Conservation (phyloP, 2,888 invertebrate species). For the Synergus umbraculus region DNA sequence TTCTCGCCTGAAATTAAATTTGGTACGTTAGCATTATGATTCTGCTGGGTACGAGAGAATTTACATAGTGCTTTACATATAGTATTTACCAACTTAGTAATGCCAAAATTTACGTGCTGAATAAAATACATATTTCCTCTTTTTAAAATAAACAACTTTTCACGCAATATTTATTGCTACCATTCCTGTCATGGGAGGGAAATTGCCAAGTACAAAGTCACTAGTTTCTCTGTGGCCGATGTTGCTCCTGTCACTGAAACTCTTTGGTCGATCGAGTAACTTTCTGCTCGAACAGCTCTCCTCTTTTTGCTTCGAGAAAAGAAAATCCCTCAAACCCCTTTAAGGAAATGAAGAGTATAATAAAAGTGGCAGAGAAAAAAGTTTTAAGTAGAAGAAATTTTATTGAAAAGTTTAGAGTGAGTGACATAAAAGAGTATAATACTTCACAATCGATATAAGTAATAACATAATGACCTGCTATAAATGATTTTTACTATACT, state of each 20-base stretch:
- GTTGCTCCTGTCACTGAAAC: slow-evolving; percentile 37
- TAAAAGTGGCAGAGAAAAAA: slow-evolving; percentile 17
- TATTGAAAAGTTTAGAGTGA: slow-evolving; percentile 16
- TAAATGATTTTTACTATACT: background rate
- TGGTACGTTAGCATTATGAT: slow-evolving; percentile 2
- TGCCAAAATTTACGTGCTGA: slow-evolving; percentile 17
- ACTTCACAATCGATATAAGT: background rate
- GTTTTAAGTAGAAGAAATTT: slow-evolving; percentile 13
- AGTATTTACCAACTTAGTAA: background rate
- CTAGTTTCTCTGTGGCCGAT: slow-evolving; percentile 47
- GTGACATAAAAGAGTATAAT: background rate
- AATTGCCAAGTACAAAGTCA: slow-evolving; percentile 46
- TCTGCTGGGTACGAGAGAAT: background rate
- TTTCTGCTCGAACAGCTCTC: slow-evolving; percentile 48
- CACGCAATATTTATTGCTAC: background rate
- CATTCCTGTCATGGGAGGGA: slow-evolving; percentile 43
- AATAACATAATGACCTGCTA: background rate
- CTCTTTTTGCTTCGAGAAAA: slow-evolving; percentile 11
- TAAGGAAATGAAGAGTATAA: slow-evolving; percentile 28
- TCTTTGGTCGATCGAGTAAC: slow-evolving; percentile 52
- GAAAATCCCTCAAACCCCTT: slow-evolving; percentile 30
- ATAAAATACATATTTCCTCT: background rate
- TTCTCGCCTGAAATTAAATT: background rate
- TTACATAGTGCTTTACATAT: background rate
- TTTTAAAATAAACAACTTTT: background rate